These are phyloP conservation scores for Hirtodrosophila histrioides DNA, from an alignment of 2,888 invertebrate genomes.

Conservation along the genomic window DNA sequence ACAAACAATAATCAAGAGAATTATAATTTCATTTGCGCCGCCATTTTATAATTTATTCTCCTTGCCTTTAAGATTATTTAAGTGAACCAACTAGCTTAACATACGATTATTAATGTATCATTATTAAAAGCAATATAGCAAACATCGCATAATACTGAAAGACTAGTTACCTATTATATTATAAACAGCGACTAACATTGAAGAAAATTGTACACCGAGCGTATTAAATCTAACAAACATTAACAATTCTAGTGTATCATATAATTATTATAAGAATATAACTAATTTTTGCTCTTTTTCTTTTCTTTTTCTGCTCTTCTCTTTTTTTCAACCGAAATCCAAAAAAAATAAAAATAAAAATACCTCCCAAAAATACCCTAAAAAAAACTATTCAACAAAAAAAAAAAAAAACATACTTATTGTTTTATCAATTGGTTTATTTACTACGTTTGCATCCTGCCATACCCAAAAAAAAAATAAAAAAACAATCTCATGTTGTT, in stretches of 20 bases:
- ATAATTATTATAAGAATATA: constrained; percentile 64
- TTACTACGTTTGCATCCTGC: constrained; percentile 76
- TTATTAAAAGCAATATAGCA: background rate
- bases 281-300: constrained; percentile 82
- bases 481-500: constrained; percentile 35
- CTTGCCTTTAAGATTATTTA: constrained; percentile 59
- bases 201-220: constrained; percentile 27
- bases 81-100: constrained; percentile 54
- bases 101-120: constrained; percentile 33
- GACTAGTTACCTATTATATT: constrained; percentile 33
- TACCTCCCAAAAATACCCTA: constrained; percentile 3
- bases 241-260: constrained; percentile 72
- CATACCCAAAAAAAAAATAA: no score
- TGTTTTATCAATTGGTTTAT: constrained; percentile 60
- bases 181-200: constrained; percentile 54
- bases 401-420: constrained; percentile 41
- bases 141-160: constrained; percentile 11
- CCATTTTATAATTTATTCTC: constrained; percentile 61
- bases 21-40: constrained; percentile 65
- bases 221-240: constrained; percentile 59
- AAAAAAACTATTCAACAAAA: constrained; percentile 33
- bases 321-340: constrained; percentile 68
- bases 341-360: constrained; percentile 33
- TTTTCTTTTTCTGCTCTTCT: constrained; percentile 82
- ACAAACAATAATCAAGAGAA: constrained; percentile 20